Evolutionary conservation across 2,113 vertebrate genomes (phyloP), one percentile per base, ranked within the genome.

Genomic region (Otocyon megalotis): DNA sequence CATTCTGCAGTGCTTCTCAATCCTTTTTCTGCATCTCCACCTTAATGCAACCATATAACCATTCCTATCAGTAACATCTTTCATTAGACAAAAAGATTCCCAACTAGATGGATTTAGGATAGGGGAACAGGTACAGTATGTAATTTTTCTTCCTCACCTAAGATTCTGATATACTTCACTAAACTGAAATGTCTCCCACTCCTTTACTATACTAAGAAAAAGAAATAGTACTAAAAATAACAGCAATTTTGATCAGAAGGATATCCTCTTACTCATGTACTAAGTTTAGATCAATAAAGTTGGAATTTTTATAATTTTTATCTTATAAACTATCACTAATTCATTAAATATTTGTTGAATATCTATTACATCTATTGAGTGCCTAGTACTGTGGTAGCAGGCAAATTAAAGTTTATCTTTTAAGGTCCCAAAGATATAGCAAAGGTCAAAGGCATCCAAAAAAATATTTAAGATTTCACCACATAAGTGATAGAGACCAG

Each of bases 61-160:
- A 67, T 67, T 94, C 87, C n/a, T 72, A 72, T 84, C 35, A 85
- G 50, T 60, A 88, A 62, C 10, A 95, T 30, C 83, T 95, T 50
- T 94, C 71, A 94, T 50, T 79, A 89, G 62, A 93, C n/a, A 94
- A 83, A 90, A 63, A 72, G 58, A 91, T 48, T 86, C 43, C 58
- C 28, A 85, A 5, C 15, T 22, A 93, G 48, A 74, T 72, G 37
- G 53, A 35, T 37, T 86, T 43, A 81, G 60, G 13, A 30, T 93
- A 65, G 8, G 63, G 19, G 8, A 84, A 72, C 1, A 94, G 35
- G 20, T 74, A 62, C 0, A 94, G 30, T n/a, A 86, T 62, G 32
- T 16, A 94, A 56, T 69, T 81, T 58, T 92, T 58, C 22, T 26
- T 81, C 37, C 13, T 17, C 14, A 56, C 11, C 54, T 35, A 93